phyloP scores from a whole-genome alignment of 1,140 invertebrate species.

The Bombus turneri region DNA sequence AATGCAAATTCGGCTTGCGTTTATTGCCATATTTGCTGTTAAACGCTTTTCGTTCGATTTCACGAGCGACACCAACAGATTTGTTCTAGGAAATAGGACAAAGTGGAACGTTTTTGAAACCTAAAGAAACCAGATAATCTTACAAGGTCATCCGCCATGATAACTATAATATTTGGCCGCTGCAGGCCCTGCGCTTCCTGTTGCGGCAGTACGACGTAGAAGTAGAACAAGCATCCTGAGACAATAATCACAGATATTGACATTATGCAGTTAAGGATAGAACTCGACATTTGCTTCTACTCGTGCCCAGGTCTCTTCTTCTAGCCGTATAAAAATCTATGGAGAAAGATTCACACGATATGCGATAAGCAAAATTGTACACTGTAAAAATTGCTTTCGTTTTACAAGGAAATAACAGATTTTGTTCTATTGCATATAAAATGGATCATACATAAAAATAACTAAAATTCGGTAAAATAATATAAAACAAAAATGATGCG shows the following conservation, averaged over 20 bases:
- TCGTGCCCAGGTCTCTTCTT: no score
- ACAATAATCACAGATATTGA: not conserved
- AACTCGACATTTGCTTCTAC: not conserved
- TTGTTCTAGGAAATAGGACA: no score
- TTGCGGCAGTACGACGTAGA: not conserved
- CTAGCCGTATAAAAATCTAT: no score
- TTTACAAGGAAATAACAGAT: no score
- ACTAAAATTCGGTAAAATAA: no score
- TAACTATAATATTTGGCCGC: conserved; percentile 83
- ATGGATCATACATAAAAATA: no score
- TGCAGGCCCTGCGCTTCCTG: not conserved
- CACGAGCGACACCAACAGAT: not conserved
- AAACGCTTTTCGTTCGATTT: not conserved
- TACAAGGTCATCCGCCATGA: conserved; percentile 85
- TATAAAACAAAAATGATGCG: no score
- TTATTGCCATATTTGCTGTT: not conserved
- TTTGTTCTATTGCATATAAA: no score
- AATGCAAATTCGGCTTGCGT: no score
- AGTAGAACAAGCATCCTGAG: not conserved
- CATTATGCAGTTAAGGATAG: not conserved
- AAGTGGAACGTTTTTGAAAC: not conserved
- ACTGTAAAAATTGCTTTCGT: no score
- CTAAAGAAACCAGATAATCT: conserved; percentile 36
- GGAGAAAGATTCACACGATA: not conserved
- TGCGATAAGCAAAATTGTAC: no score